Evolutionary conservation across 2,888 invertebrate species (phyloP).

Genomic region (Parasteatoda lunata): DNA sequence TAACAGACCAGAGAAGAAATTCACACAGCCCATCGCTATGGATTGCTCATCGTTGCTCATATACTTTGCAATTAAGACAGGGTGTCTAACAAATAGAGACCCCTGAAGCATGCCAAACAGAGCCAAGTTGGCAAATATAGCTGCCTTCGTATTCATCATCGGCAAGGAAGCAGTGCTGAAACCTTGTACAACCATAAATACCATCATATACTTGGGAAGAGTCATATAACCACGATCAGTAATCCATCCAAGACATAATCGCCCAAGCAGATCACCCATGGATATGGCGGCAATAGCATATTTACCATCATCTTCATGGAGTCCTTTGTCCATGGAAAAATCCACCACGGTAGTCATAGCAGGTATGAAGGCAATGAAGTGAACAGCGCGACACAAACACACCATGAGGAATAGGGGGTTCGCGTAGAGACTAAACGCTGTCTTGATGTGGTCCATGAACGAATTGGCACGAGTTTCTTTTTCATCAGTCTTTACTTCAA

Average conservation of each 20-base stretch:
- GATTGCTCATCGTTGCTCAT: slow-evolving; percentile 48
- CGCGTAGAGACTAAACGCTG: slow-evolving; percentile 30
- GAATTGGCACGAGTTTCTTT: slow-evolving; percentile 19
- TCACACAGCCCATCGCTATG: slow-evolving; percentile 60
- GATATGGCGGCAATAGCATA: slow-evolving; percentile 65
- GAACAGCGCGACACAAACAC: slow-evolving; percentile 52
- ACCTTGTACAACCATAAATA: slow-evolving; percentile 52
- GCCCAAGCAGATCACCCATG: slow-evolving; percentile 66
- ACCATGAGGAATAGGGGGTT: slow-evolving; percentile 54
- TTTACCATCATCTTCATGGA: slow-evolving; percentile 52
- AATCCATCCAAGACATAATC: slow-evolving; percentile 68
- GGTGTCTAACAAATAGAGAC: slow-evolving; percentile 42
- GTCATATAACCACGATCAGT: slow-evolving; percentile 51
- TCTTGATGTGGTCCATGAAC: slow-evolving; percentile 35
- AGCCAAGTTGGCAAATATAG: slow-evolving; percentile 16
- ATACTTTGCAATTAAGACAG: slow-evolving; percentile 43
- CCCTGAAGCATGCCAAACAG: slow-evolving; percentile 53
- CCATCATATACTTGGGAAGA: slow-evolving; percentile 46
- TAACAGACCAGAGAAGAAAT: slow-evolving; percentile 56
- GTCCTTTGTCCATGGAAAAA: slow-evolving; percentile 65
- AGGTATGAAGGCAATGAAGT: slow-evolving; percentile 48
- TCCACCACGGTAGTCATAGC: slow-evolving; percentile 61
- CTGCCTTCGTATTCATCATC: slow-evolving; percentile 2
- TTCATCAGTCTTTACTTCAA: neutral
- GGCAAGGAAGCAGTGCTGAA: slow-evolving; percentile 26